Conservation (phyloP, 2,797 vertebrate species). For the Yasuhikotakia modesta region DNA sequence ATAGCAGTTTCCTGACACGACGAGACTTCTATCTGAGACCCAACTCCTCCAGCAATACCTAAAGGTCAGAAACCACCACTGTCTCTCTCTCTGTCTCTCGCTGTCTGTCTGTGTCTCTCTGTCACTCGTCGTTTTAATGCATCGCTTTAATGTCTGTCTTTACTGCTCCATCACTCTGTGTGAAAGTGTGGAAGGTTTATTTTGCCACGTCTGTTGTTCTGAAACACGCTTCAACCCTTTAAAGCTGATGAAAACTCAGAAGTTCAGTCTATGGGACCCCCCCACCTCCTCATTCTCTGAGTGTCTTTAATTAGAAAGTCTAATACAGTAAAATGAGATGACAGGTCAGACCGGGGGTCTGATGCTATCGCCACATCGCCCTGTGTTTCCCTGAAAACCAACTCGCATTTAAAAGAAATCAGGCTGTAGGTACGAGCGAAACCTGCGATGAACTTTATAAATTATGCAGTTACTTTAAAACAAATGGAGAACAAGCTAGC, state of each 20-base stretch:
- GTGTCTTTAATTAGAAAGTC: slow-evolving; percentile 50
- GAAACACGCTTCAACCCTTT: slow-evolving; percentile 1
- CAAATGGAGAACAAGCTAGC: background rate
- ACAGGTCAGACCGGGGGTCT: slow-evolving; percentile 37
- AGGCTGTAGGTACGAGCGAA: background rate
- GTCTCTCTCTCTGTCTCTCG: slow-evolving; percentile 30
- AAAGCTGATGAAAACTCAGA: background rate
- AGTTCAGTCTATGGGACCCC: background rate
- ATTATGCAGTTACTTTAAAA: background rate
- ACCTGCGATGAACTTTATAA: background rate
- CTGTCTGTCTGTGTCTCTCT: slow-evolving; percentile 27
- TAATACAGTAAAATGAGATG: slow-evolving; percentile 54
- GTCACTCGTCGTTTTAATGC: background rate
- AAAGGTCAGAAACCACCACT: slow-evolving; percentile 77
- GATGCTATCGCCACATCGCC: slow-evolving; percentile 44
- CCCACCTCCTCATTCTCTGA: slow-evolving; percentile 18
- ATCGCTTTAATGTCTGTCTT: slow-evolving; percentile 3
- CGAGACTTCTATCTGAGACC: slow-evolving; percentile 57
- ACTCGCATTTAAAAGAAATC: background rate
- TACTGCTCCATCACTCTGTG: slow-evolving; percentile 37
- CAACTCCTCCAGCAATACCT: slow-evolving; percentile 69
- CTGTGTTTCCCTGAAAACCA: slow-evolving; percentile 7
- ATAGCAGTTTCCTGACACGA: slow-evolving; percentile 73
- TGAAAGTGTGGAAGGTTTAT: background rate
- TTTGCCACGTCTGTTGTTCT: slow-evolving; percentile 1